Base-by-base conservation (phyloP, 2,797 vertebrate genomes). In the Phaenicophaeus curvirostris region DNA sequence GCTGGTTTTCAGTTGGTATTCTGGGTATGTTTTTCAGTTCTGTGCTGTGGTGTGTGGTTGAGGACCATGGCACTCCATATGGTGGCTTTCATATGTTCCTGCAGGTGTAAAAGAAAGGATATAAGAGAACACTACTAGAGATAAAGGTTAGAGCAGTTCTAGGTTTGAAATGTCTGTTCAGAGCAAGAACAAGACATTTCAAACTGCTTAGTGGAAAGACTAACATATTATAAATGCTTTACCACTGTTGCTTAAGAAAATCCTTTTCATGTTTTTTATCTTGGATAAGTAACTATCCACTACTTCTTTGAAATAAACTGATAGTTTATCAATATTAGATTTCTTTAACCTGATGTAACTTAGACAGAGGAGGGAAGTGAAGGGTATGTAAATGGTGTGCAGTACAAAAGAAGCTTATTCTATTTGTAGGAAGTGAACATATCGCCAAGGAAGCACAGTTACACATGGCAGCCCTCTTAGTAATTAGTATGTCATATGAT, bases 241-340 rank as follows among this genome's bases (percentile, higher is more conserved):
- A 96, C 89, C 96, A 96, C 91, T 95, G 95, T 97, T 97, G 97
- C 79, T 96, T 95, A 94, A 96, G 94, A 97, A 97, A 97, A 96
- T 81, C 93, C 55, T 74, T 95, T 95, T 95, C 13, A 18, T 97
- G 96, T 96, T 97, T 97, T 97, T 96, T 96, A 93, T 95, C 90
- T 88, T 55, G 15, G 50, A 95, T 96, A 96, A 96, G 94, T 95
- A 97, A 96, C 94, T 95, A 92, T 96, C 92, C 96, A 94, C 76
- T 95, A 44, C 79, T 75, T 92, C 79, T 96, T 85, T 92, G 93
- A 93, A 96, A 94, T 90, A 96, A 96, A 85, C 73, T 94, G 95
- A 92, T 84, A 91, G 95, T 96, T 97, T 97, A 94, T 97, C 96
- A 96, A 95, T 96, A 97, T 95, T 87, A 86, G 88, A 94, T 95